Conservation (phyloP, 1,140 invertebrate genomes). For the Rhopalosiphum maidis region DNA sequence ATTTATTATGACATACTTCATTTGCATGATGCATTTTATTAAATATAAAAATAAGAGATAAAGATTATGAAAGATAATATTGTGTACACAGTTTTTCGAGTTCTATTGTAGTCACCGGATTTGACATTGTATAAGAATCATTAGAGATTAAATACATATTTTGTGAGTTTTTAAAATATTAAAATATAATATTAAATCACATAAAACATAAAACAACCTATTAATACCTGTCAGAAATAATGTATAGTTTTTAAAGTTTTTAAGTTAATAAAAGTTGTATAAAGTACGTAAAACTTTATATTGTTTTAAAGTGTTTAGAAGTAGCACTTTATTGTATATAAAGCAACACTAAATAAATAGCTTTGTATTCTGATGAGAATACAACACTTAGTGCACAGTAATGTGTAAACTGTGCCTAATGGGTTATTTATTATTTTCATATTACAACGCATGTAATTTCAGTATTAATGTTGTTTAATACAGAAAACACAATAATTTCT, state of each 20-base stretch:
- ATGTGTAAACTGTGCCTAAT: too few relatives aligned
- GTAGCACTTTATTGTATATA: too few relatives aligned
- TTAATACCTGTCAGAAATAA: neutral
- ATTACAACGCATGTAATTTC: too few relatives aligned
- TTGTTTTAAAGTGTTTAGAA: neutral
- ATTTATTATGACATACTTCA: neutral
- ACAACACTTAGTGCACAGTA: too few relatives aligned
- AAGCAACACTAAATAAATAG: too few relatives aligned
- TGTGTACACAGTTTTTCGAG: neutral
- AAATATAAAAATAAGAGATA: neutral
- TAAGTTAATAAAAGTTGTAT: neutral
- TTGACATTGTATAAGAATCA: neutral
- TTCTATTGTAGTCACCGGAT: neutral
- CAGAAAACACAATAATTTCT: neutral
- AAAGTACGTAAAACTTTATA: neutral
- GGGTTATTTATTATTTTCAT: too few relatives aligned
- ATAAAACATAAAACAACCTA: neutral
- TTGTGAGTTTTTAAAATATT: neutral
- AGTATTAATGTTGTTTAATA: neutral
- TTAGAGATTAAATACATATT: neutral
- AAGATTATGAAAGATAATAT: slow-evolving; percentile 1
- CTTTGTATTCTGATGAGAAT: too few relatives aligned
- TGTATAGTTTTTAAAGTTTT: neutral
- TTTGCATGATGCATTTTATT: neutral
- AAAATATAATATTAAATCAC: neutral